These are phyloP conservation scores for Philereme transversata DNA, from an alignment of 2,888 invertebrate species.

Conservation along the genomic window DNA sequence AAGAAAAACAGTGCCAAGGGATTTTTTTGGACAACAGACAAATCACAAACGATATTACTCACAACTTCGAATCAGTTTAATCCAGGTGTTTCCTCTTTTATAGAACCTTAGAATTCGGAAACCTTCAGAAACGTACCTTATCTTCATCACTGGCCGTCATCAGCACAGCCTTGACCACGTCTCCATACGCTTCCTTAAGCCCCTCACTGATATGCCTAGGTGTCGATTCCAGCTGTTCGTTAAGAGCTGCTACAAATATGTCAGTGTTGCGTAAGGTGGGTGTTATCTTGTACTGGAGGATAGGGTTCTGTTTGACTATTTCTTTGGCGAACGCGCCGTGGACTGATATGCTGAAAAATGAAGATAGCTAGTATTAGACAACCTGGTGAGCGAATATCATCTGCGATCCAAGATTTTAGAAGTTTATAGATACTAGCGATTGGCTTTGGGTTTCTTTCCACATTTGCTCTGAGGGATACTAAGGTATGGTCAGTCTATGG, in stretches of 20 bases:
- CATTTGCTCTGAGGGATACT: too few species aligned
- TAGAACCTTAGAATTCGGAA: too few species aligned
- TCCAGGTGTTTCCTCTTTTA: too few species aligned
- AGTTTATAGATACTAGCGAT: background rate
- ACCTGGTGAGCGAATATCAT: background rate
- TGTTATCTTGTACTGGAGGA: constrained; percentile 68
- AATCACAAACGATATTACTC: too few species aligned
- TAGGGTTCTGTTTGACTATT: constrained; percentile 70
- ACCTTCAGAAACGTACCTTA: constrained; percentile 54
- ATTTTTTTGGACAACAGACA: too few species aligned
- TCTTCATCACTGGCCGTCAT: constrained; percentile 65
- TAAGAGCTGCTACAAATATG: constrained; percentile 59
- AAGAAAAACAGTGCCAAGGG: too few species aligned
- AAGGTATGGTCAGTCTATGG: too few species aligned
- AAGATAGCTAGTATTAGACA: background rate
- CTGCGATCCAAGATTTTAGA: background rate
- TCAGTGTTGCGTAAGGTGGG: constrained; percentile 63
- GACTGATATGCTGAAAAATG: constrained; percentile 65
- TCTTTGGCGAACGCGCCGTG: constrained; percentile 77
- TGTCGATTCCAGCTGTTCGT: constrained; percentile 56
- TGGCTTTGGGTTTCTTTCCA: too few species aligned
- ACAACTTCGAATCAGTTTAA: too few species aligned
- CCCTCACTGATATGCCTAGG: constrained; percentile 46
- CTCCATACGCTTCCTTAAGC: constrained; percentile 57
- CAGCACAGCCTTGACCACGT: constrained; percentile 57